These are phyloP conservation scores for Molossus alvarezi DNA, from an alignment of 2,797 vertebrate species.

Conservation along the genomic window DNA sequence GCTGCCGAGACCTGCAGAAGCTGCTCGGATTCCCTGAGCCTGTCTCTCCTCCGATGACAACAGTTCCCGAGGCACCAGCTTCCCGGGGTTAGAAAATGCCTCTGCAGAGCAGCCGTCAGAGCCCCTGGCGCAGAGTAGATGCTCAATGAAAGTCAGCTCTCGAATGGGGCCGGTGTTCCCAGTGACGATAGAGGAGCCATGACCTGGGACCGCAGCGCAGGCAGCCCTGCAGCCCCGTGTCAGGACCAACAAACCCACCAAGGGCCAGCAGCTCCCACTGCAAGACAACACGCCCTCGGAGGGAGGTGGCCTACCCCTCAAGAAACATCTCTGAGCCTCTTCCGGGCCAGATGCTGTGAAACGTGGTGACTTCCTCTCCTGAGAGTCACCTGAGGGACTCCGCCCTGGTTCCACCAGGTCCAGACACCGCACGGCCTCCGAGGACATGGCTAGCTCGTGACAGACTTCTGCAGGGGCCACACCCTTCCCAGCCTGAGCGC, in stretches of 20 bases:
- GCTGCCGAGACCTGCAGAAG: not conserved
- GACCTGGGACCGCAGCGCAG: accelerated
- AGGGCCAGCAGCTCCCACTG: too few species aligned
- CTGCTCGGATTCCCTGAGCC: not conserved
- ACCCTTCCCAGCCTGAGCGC: not conserved
- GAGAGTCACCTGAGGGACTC: not conserved
- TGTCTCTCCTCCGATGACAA: not conserved
- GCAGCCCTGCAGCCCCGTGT: not conserved
- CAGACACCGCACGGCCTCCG: not conserved
- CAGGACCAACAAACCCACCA: not conserved
- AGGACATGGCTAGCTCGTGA: accelerated
- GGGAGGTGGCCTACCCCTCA: not conserved
- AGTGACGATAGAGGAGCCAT: not conserved
- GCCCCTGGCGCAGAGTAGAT: not conserved
- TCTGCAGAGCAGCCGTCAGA: not conserved
- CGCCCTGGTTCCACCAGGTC: not conserved
- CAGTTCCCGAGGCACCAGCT: not conserved
- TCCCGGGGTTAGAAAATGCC: not conserved
- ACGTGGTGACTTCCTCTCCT: not conserved
- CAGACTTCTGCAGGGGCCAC: not conserved
- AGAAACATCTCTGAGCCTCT: not conserved
- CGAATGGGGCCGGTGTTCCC: not conserved
- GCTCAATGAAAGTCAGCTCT: not conserved
- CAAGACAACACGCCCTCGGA: accelerated
- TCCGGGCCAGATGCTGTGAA: not conserved